Conservation (phyloP, 1,140 invertebrate genomes). For the Pygmarrhopalites habei region DNA sequence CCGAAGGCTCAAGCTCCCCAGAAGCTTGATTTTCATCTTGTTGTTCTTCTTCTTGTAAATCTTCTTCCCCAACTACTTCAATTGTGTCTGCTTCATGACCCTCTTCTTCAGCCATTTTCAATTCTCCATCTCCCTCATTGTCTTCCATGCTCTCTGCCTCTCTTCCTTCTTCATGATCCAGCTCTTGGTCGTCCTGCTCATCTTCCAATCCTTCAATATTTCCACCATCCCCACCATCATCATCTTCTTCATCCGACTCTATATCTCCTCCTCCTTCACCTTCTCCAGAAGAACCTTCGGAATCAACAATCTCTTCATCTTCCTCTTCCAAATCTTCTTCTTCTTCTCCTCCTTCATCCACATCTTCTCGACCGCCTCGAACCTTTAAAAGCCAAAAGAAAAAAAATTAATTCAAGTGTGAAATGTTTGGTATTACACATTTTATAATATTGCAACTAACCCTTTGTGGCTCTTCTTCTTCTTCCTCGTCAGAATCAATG, state of each 20-base stretch:
- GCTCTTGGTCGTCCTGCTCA: constrained; percentile 12
- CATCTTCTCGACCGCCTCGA: constrained; percentile 28
- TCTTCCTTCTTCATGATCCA: constrained; percentile 13
- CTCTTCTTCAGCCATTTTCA: constrained; percentile 13
- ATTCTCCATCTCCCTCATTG: constrained; percentile 14
- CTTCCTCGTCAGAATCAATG: constrained; percentile 41
- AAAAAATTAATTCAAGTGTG: too few species aligned
- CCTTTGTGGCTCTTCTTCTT: constrained; percentile 41
- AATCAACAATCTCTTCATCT: constrained; percentile 39
- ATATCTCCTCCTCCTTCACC: constrained; percentile 40
- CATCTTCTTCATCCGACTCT: constrained; percentile 46
- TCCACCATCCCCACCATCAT: constrained; percentile 41
- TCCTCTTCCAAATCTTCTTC: constrained; percentile 38
- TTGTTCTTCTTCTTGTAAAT: constrained; percentile 8
- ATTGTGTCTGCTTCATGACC: constrained; percentile 15
- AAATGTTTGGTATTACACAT: too few species aligned
- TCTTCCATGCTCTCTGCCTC: constrained; percentile 37
- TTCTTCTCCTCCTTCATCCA: constrained; percentile 39
- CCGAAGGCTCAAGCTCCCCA: constrained; percentile 1
- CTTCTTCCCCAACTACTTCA: not conserved
- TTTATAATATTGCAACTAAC: too few species aligned
- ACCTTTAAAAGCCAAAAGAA: too few species aligned
- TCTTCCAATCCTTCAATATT: constrained; percentile 43
- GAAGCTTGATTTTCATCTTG: constrained; percentile 9
- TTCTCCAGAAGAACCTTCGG: constrained; percentile 16